Base-by-base conservation (phyloP, 2,113 vertebrate species). In the Petrocephalus microphthalmus region DNA sequence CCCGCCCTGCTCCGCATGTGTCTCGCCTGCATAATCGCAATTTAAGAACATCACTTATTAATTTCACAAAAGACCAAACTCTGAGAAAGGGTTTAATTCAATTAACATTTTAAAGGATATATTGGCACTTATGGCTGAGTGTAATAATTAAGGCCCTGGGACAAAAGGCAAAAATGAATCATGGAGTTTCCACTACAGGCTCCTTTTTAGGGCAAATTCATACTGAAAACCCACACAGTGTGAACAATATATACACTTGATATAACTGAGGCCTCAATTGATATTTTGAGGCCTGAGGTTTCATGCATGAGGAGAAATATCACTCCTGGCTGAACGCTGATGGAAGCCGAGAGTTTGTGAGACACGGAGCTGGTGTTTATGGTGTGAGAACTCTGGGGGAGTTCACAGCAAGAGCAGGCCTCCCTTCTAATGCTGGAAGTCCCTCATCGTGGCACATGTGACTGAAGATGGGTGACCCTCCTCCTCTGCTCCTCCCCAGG, bases 21-120 rank as follows among this genome's bases (percentile, higher is more conserved):
- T 82, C 42, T n/a, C 11, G 85, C 49, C 84, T 85, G 89, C 56
- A 71, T 90, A 87, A 90, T 89, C 37, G 86, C 81, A 88, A 90
- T 90, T 89, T 90, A 89, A 90, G 86, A 45, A 88, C 53, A 84
- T 89, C 56, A 83, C 87, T 64, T 84, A 90, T 84, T 88, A 85
- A 85, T 89, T 89, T 89, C 85, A 74, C 74, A 87, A 90, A 87
- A 88, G 81, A 90, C 85, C 82, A 57, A 90, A 88, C 74, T 89
- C 87, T n/a, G 2, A 87, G 74, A 88, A 88, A 67, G 85, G 78
- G 56, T 90, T 88, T 90, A 89, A 90, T 89, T 84, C 71, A 88
- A 90, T 90, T 86, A 90, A 88, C 87, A 56, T 83, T 88, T 86
- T 86, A 88, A 90, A 88, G 74, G 42, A 88, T 90, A 51, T 78